A percentile compares a stretch with the other conserved stretches of the same genome.
Evolutionary conservation across 2,888 invertebrate genomes (phyloP).

Genomic region (Caenorhabditis uteleia): DNA sequence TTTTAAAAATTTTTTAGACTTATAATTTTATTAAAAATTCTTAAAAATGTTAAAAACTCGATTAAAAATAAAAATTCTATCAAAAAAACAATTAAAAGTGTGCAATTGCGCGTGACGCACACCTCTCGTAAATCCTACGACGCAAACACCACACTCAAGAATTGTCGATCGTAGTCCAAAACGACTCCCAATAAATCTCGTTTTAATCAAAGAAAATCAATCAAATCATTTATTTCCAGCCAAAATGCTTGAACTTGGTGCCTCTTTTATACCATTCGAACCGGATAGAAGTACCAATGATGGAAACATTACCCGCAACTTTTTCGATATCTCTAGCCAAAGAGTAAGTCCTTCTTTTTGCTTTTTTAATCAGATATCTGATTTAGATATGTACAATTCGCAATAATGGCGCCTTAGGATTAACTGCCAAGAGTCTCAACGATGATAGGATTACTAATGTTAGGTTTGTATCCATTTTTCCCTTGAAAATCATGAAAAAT

Average conservation of each 20-base stretch:
- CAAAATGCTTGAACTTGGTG: constrained; percentile 53
- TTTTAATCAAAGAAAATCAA: too few relatives aligned
- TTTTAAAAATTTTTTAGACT: not conserved
- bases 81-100: too few relatives aligned
- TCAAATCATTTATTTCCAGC: not conserved
- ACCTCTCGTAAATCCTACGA: too few relatives aligned
- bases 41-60: too few relatives aligned
- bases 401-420: constrained; percentile 56
- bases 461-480: constrained; percentile 22
- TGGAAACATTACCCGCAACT: constrained; percentile 36
- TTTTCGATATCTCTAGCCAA: constrained; percentile 36
- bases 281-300: constrained; percentile 72
- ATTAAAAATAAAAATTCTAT: too few relatives aligned
- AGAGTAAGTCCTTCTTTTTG: constrained; percentile 2
- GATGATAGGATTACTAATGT: constrained; percentile 41
- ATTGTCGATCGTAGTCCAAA: too few relatives aligned
- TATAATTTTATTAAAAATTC: not conserved
- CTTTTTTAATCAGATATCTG: not conserved
- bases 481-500: not conserved
- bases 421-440: constrained; percentile 52
- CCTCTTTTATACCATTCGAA: constrained; percentile 80
- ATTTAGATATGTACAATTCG: constrained; percentile 57
- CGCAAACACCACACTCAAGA: too few relatives aligned
- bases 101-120: too few relatives aligned
- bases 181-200: too few relatives aligned